These are phyloP conservation scores for Drosophila subquinaria DNA, from an alignment of 2,888 invertebrate species.

Conservation along the genomic window DNA sequence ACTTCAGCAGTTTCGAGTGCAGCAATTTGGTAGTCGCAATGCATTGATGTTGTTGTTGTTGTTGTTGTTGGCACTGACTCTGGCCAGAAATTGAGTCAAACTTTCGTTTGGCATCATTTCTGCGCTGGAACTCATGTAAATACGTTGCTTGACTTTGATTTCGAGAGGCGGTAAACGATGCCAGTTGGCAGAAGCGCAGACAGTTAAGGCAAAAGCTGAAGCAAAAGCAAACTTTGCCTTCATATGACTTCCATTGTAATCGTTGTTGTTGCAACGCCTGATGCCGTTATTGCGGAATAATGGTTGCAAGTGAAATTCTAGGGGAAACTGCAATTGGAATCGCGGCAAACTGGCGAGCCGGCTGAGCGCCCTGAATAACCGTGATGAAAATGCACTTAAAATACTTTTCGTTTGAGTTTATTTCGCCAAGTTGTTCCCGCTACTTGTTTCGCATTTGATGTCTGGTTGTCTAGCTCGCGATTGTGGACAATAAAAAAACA, in stretches of 20 bases:
- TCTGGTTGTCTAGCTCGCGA: constrained; percentile 28
- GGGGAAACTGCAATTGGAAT: constrained; percentile 68
- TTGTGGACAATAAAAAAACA: constrained; percentile 27
- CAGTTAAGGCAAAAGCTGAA: constrained; percentile 32
- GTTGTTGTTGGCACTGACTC: constrained; percentile 12
- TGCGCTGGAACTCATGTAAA: constrained; percentile 68
- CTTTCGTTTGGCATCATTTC: constrained; percentile 64
- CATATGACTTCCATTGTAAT: constrained; percentile 44
- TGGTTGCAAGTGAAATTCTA: constrained; percentile 60
- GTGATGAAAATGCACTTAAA: constrained; percentile 81
- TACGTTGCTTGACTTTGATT: constrained; percentile 75
- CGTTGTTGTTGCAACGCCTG: constrained; percentile 30
- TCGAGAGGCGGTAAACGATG: constrained; percentile 66
- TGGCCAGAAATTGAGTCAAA: constrained; percentile 63
- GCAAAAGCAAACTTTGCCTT: constrained; percentile 64
- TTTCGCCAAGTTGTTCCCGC: constrained; percentile 47
- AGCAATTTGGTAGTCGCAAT: constrained; percentile 54
- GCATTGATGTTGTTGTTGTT: constrained; percentile 1
- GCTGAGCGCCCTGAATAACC: constrained; percentile 66
- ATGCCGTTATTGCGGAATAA: constrained; percentile 68
- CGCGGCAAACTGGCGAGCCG: constrained; percentile 32
- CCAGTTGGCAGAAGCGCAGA: constrained; percentile 68
- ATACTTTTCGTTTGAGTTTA: constrained; percentile 76
- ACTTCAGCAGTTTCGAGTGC: constrained; percentile 64
- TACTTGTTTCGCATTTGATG: constrained; percentile 13